Evolutionary conservation across 2,888 invertebrate species (phyloP), one percentile per base, ranked within the genome.

Genomic region (Drosophila longiperda): DNA sequence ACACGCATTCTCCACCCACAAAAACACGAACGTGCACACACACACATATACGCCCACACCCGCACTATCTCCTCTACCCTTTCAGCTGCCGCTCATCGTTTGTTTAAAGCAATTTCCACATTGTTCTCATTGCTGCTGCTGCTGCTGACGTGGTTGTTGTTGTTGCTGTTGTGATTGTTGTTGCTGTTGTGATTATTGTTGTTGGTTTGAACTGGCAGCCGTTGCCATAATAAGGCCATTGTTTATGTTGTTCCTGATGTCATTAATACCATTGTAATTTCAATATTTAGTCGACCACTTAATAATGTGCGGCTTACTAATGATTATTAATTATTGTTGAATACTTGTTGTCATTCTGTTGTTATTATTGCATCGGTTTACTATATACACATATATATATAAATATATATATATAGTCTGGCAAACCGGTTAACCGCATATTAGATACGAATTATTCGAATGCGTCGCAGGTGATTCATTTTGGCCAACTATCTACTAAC

Each of bases 261-360:
- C 86, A 85, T 86, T 86, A 86, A 89, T 88, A 74, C 79, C 73
- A 86, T 78, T 86, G 90, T 83, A 87, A 87, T 87, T 90, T 87
- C 90, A 89, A 87, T 90, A 89, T 90, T 90, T 87, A 87, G 90
- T 89, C 90, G 71, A 82, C 90, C 87, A 87, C 90, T 90, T 89
- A 78, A 90, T 87, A 90, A 83, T 89, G 89, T 82, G 83, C 87
- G 87, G 87, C 89, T 78, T 83, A 75, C 87, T 90, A 90, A 87
- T 87, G 87, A 82, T 90, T 90, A 87, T 87, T 87, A 87, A 87
- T 87, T 87, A 90, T 90, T 83, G 87, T 73, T 80, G 66, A 78
- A 87, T 83, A 77, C 60, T 76, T 68, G 74, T 79, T 64, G 77
- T 73, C 59, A 80, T 75, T 87, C 63, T 58, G 85, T 55, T 65